A percentile compares a stretch with the other conserved stretches of the same genome.
Evolutionary conservation across 2,797 vertebrate genomes (phyloP).

Genomic region (Eutrigla gurnardus): DNA sequence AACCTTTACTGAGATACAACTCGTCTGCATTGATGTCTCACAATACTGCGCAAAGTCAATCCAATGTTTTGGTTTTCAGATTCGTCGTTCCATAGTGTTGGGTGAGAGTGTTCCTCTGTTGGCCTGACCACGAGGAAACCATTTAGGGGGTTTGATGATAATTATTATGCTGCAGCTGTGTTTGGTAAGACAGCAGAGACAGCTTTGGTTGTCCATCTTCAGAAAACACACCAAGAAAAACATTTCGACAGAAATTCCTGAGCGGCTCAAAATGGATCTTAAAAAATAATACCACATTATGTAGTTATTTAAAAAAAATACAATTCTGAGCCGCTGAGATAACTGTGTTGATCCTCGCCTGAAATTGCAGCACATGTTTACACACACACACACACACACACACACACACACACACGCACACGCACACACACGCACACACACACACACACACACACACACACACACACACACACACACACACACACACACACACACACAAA

Average conservation of each 20-base stretch:
- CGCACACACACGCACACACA: no score
- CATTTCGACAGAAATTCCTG: not conserved
- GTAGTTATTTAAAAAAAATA: no score
- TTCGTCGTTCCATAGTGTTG: not conserved
- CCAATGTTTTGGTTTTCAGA: not conserved
- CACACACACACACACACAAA: no score
- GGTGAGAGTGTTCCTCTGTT: not conserved
- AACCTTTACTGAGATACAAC: not conserved
- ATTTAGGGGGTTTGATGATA: not conserved
- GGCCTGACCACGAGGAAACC: not conserved
- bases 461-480: no score
- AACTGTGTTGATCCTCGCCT: not conserved
- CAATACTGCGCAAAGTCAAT: not conserved
- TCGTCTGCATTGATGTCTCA: not conserved
- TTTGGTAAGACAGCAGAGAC: not conserved
- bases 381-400: not conserved
- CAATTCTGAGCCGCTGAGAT: not conserved
- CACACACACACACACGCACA: no score
- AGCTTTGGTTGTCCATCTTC: not conserved
- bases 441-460: no score
- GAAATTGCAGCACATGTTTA: not conserved
- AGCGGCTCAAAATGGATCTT: not conserved
- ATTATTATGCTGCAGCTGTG: slow-evolving; percentile 17
- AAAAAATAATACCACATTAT: not conserved
- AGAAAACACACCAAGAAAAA: not conserved